Conservation (phyloP, 1,140 invertebrate species). For the Polypedilum vanderplanki region DNA sequence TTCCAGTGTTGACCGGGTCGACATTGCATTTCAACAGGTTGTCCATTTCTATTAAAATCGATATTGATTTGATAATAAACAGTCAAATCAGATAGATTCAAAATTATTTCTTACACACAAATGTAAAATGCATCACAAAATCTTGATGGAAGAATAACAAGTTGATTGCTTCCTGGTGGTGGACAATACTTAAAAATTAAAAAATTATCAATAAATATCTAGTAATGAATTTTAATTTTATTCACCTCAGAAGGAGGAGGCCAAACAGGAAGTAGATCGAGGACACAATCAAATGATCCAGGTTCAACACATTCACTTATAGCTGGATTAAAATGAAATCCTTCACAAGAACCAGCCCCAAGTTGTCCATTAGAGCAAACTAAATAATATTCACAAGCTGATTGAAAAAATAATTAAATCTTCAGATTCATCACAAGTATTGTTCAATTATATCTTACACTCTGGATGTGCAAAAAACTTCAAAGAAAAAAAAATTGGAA, state of each 20-base stretch:
- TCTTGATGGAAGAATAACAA: background rate
- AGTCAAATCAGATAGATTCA: background rate
- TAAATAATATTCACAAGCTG: background rate
- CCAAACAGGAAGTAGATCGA: background rate
- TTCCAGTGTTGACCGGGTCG: background rate
- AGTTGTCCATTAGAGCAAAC: background rate
- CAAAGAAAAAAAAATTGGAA: background rate
- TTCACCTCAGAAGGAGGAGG: background rate
- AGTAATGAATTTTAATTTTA: too few relatives aligned
- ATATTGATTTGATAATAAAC: background rate
- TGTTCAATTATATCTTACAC: background rate
- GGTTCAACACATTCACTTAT: background rate
- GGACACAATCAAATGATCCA: background rate
- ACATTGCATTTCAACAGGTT: background rate
- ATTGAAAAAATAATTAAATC: background rate
- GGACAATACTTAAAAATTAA: background rate
- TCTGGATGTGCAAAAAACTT: background rate
- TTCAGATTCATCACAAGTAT: background rate
- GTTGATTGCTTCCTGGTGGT: background rate
- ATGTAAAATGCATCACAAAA: slow-evolving; percentile 1
- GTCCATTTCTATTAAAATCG: background rate
- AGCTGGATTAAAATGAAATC: background rate
- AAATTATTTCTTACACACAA: slow-evolving; percentile 1
- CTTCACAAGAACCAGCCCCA: background rate
- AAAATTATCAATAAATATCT: background rate